These are phyloP conservation scores for Trisateles emortualis DNA, from an alignment of 2,888 invertebrate species.

Conservation along the genomic window DNA sequence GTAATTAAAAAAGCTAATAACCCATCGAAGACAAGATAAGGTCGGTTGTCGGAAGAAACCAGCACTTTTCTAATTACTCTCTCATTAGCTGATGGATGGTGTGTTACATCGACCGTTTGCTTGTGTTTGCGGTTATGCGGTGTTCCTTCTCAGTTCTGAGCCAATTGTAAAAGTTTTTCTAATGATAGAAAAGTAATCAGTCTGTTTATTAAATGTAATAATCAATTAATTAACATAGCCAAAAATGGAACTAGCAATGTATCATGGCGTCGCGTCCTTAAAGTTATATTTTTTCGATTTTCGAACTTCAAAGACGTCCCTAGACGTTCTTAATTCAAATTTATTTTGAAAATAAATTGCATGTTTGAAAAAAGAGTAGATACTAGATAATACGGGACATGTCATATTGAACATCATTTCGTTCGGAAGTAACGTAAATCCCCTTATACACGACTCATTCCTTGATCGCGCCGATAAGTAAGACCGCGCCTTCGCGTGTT, in stretches of 20 bases:
- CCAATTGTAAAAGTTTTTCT: slow-evolving; percentile 37
- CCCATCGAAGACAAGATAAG: slow-evolving; percentile 85
- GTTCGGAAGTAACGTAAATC: slow-evolving; percentile 30
- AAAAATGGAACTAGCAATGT: too few relatives aligned
- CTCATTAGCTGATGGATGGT: slow-evolving; percentile 85
- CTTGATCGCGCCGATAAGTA: slow-evolving; percentile 81
- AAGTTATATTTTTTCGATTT: neutral
- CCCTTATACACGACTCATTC: slow-evolving; percentile 58
- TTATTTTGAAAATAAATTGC: neutral
- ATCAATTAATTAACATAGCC: too few relatives aligned
- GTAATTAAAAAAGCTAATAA: slow-evolving; percentile 83
- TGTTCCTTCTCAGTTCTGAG: slow-evolving; percentile 35
- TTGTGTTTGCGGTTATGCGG: slow-evolving; percentile 42
- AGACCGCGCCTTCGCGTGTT: slow-evolving; percentile 83
- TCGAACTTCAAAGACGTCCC: too few relatives aligned
- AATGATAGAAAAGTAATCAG: slow-evolving; percentile 6
- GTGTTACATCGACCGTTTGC: slow-evolving; percentile 45
- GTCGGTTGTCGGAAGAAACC: slow-evolving; percentile 81
- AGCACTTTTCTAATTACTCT: slow-evolving; percentile 83
- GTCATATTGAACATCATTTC: slow-evolving; percentile 16
- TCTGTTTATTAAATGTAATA: neutral
- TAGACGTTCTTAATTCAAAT: too few relatives aligned
- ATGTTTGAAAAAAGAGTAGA: slow-evolving; percentile 13
- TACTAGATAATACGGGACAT: too few relatives aligned
- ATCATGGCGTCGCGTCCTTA: too few relatives aligned